Evolutionary conservation across 2,888 invertebrate species (phyloP).

Genomic region (Chaetogeoica ovagalla): DNA sequence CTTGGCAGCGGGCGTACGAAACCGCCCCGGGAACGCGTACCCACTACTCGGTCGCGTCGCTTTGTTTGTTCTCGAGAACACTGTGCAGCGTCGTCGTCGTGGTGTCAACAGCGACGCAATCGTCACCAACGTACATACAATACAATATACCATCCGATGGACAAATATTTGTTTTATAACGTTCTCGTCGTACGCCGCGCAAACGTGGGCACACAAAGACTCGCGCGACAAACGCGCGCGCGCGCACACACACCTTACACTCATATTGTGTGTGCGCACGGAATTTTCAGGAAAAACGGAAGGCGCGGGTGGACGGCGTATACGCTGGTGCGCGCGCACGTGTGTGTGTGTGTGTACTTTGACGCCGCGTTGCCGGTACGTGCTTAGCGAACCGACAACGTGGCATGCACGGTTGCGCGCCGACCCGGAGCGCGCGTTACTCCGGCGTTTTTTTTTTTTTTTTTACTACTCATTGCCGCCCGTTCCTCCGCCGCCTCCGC

Average conservation of each 20-base stretch:
- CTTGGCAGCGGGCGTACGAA: neutral
- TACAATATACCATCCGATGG: neutral
- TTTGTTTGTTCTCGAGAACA: neutral
- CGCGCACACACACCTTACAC: no score
- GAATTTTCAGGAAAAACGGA: neutral
- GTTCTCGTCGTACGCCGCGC: neutral
- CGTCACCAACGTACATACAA: neutral
- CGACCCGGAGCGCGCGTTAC: neutral
- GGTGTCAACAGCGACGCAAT: neutral
- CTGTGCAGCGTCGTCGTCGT: neutral
- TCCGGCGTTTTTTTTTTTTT: neutral
- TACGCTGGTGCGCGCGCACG: neutral
- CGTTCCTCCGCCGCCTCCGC: neutral
- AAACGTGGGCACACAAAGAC: neutral
- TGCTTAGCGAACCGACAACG: constrained; percentile 32
- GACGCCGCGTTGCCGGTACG: constrained; percentile 47
- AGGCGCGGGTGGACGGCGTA: neutral
- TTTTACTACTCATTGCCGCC: neutral
- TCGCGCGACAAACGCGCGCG: neutral
- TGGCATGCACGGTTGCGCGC: constrained; percentile 15
- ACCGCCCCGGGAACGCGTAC: neutral
- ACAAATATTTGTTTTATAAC: constrained; percentile 23
- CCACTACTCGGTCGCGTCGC: neutral
- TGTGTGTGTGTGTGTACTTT: constrained; percentile 43
- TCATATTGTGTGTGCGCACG: neutral